Base-by-base conservation (phyloP, 1,140 invertebrate species). In the Sinonovacula constricta region DNA sequence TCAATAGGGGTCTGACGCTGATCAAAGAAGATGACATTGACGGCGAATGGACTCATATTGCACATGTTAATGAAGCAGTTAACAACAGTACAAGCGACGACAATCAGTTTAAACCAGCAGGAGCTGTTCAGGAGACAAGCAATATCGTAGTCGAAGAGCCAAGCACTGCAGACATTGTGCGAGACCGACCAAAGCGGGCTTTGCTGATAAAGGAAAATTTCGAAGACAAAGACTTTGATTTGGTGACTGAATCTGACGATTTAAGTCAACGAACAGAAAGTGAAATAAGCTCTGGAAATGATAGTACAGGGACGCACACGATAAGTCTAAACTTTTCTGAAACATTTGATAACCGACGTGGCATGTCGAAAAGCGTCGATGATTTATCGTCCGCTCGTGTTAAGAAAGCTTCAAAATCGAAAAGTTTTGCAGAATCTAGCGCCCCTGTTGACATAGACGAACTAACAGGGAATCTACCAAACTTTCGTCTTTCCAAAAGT, bases 261-360 rank as follows among this genome's bases (percentile, higher is more conserved):
- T 67, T 76, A 30, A 63, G 72, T 45, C 28, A 45, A 28, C 33
- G 72, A 67, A 76, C 62, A 3, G 72, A 56, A 57, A 76, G 72
- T 59, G 72, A 76, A 39, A 24, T 76, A 24, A 76, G 72, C n/a
- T 66, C 54, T 56, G 72, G 63, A 10, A 76, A 76, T 56, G 72
- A 76, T 28, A 76, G 72, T n/a, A 67, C 63, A 0, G 72, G 57
- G 31, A 76, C 72, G 49, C 72, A 67, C 22, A 76, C 72, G 15
- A 65, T 76, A 39, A 76, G 54, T 67, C 24, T 76, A 34, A 34
- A 62, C 18, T 67, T 76, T 30, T 33, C 62, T 24, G 72, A 67
- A 34, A 56, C 54, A 28, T 57, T 66, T 59, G 72, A 76, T 28
- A 26, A 59, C 22, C 12, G 72, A 26, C 62, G 33, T 15, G 36